Evolutionary conservation across 92 coral and sea anemone genomes (phyloP), one percentile per base, ranked within the genome.

Genomic region (Ricordea florida): DNA sequence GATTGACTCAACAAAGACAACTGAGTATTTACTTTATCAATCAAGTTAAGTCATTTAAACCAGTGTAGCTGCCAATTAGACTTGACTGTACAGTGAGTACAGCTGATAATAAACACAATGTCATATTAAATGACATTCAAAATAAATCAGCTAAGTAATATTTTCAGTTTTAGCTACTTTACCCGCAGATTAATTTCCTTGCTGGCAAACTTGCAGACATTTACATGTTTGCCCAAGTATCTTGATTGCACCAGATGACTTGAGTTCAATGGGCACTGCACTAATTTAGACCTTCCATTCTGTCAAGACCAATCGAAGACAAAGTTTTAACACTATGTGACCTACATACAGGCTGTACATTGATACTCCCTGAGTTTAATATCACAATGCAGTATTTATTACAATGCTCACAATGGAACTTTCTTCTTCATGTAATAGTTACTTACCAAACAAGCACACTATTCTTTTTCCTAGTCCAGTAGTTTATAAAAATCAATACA

Each of bases 231-330:
- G 33, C 46, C 64, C 7, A 79, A 44, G 14, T 78, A 50, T 45
- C 74, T 44, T 2, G 61, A 8, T 31, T 73, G 75, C 49, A 89
- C 37, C 13, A 62, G 49, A 53, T 89, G 94, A 4, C 43, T 48
- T 11, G 36, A 59, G 53, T 89, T 66, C 0, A 74, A 20, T 37
- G 94, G 79, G 34, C 94, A 89, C 22, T 76, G 70, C 13, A 55
- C 72, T 7, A 56, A 14, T 23, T 36, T 83, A 2, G 37, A 15
- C 13, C 42, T 36, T n/a, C 80, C 76, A 72, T 74, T 0, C 2
- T 11, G 14, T 45, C 30, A 62, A 28, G 63, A 7, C 43, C 44
- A 44, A 16, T 11, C 40, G 3, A 28, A 21, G 28, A n/a, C 44
- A 37, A n/a, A n/a, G 8, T 37, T 37, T 37, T n/a, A 8, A 37